Evolutionary conservation across 2,113 vertebrate species (phyloP).

Genomic region (Chascanopsetta lugubris): DNA sequence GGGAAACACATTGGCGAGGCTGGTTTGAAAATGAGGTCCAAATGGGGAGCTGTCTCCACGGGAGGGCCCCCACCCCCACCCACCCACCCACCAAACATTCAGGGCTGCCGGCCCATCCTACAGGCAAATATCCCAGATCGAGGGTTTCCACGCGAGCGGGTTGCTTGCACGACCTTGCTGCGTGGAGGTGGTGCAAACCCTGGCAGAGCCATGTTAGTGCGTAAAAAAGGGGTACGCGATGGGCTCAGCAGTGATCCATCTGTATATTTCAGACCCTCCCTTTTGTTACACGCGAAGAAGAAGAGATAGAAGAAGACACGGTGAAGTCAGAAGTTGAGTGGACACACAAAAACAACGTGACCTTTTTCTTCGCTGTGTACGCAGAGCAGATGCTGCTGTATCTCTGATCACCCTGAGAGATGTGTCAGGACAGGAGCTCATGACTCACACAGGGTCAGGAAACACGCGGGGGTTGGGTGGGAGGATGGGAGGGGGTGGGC

Average conservation of each 20-base stretch:
- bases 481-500: constrained; percentile 1
- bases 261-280: no score
- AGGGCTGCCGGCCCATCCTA: constrained; percentile 40
- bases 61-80: constrained; percentile 62
- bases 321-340: constrained; percentile 53
- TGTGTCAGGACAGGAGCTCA: background rate
- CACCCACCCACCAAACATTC: no score
- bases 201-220: constrained; percentile 42
- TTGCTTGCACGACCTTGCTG: constrained; percentile 19
- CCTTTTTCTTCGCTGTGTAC: constrained; percentile 53
- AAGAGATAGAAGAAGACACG: constrained; percentile 25
- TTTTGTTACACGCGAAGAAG: no score
- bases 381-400: constrained; percentile 45
- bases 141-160: constrained; percentile 49
- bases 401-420: constrained; percentile 49
- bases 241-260: no score
- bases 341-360: constrained; percentile 60
- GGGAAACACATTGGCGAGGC: constrained; percentile 55
- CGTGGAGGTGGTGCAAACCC: constrained; percentile 45
- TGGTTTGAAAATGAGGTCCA: constrained; percentile 64
- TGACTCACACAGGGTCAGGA: constrained; percentile 13
- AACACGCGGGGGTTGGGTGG: constrained; percentile 2
- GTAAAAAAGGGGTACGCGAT: constrained; percentile 11
- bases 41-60: constrained; percentile 56
- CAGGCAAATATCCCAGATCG: constrained; percentile 59